Base-by-base conservation (phyloP, 2,797 vertebrate genomes). In the Aphelocoma californica region DNA sequence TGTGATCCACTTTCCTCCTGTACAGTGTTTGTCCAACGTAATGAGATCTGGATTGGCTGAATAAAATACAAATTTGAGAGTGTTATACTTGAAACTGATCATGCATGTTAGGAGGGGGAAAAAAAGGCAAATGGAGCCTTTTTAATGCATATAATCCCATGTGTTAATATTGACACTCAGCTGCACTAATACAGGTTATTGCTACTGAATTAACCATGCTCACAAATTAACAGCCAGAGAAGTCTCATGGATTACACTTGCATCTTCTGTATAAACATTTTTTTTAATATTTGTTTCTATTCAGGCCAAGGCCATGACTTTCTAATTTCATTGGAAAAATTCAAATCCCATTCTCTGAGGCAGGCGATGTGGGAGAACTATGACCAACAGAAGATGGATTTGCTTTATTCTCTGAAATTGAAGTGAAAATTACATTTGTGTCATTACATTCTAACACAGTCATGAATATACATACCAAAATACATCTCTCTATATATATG, bases 1-100 rank as follows among this genome's bases (percentile, higher is more conserved):
- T 86, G 91, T 90, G 97, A 97, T 95, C 91, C 93, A 97, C 96
- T 92, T 95, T 96, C 92, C 96, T 95, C 73, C 86, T 92, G 86
- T 95, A 95, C 90, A 94, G 91, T 96, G 94, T 98, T 98, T 98
- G 94, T 95, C 92, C 97, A 97, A 97, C 70, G 42, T 96, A 98
- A 97, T 98, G 96, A 98, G 95, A 97, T 96, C 91, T 92, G 81
- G 69, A 96, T 85, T 96, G 95, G 88, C 86, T 94, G 93, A 97
- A 95, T 93, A 95, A 93, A 98, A 97, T 91, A 94, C 74, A 95
- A 97, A 97, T 95, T 97, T 96, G 95, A 86, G 66, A 72, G 57
- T 89, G 66, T 94, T 95, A 82, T 24, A 92, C 83, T 67, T 95
- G 81, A 96, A 95, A 71, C 65, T 90, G 81, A 95, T 79, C 95